Evolutionary conservation across 2,888 invertebrate species (phyloP).

Genomic region (Acholoe squamosa): DNA sequence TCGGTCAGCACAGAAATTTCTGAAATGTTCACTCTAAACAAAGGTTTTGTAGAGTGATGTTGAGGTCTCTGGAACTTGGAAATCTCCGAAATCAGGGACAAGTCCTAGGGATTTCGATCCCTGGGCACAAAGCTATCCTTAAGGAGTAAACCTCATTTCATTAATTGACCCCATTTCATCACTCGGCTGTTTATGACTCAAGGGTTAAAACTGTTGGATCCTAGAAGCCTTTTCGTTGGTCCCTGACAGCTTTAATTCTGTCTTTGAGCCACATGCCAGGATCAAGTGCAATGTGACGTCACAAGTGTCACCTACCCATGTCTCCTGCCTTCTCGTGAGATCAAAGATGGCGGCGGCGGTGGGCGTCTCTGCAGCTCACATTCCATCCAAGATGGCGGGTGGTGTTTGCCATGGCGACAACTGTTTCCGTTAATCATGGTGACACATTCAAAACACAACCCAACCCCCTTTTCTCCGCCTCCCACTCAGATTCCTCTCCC

Average conservation of each 20-base stretch:
- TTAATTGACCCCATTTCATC: neutral
- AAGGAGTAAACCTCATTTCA: neutral
- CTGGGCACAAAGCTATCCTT: too few relatives aligned
- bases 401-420: conserved; percentile 32
- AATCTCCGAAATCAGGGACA: too few relatives aligned
- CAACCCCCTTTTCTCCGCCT: neutral
- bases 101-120: too few relatives aligned
- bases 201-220: neutral
- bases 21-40: too few relatives aligned
- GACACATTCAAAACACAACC: conserved; percentile 31
- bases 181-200: neutral
- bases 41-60: too few relatives aligned
- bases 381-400: neutral
- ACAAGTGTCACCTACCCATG: too few relatives aligned
- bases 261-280: too few relatives aligned
- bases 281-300: too few relatives aligned
- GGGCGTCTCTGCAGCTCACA: conserved; percentile 26
- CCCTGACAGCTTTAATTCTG: neutral
- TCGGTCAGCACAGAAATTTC: too few relatives aligned
- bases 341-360: conserved; percentile 55
- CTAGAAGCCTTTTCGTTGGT: neutral
- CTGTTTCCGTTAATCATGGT: conserved; percentile 57
- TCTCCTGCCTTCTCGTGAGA: conserved; percentile 78
- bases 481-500: neutral
- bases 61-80: too few relatives aligned